Base-by-base conservation (phyloP, 2,888 invertebrate species). In the Morinoia aosen region DNA sequence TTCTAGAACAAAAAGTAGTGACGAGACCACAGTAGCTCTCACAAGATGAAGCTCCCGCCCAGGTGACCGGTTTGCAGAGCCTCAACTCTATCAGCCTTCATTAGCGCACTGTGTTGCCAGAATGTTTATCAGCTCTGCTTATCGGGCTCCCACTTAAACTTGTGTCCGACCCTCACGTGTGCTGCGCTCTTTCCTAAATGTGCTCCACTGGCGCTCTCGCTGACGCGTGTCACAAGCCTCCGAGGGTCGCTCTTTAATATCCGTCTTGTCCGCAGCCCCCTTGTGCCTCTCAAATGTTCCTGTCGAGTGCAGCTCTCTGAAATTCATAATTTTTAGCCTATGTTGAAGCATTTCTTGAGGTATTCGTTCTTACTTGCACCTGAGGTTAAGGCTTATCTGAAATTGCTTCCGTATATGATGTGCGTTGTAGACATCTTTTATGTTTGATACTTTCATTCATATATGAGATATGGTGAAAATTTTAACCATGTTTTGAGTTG, bases 21-120 rank as follows among this genome's bases (percentile, higher is more conserved):
- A 76, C 8, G 76, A 76, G 8, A 3, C 76, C 76, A 25, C 76
- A 33, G 33, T 33, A 76, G 76, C 33, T 12, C 76, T 7, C 25
- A 33, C 76, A 33, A 25, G 76, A 76, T 3, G 76, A 33, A 76
- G 76, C 76, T 12, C 25, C 90, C 14, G 7, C 33, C 58, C 93
- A 57, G 93, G 93, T 93, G 93, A 48, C 57, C n/a, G 12, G 93
- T 93, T 16, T 57, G 93, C 93, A 93, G 93, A 39, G 93, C 93
- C 57, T 93, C 25, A 57, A 19, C n/a, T 57, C 25, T 93, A 93
- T 93, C 93, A 93, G 93, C 93, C 8, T 93, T 93, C 93, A 93
- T 93, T 93, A 93, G 93, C 57, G 93, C 33, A 39, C 58, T 93
- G 33, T 93, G 93, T 57, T 93, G 93, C 93, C 57, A 16, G 25